Evolutionary conservation across 1,140 invertebrate species (phyloP).

Genomic region (Euura lappo): DNA sequence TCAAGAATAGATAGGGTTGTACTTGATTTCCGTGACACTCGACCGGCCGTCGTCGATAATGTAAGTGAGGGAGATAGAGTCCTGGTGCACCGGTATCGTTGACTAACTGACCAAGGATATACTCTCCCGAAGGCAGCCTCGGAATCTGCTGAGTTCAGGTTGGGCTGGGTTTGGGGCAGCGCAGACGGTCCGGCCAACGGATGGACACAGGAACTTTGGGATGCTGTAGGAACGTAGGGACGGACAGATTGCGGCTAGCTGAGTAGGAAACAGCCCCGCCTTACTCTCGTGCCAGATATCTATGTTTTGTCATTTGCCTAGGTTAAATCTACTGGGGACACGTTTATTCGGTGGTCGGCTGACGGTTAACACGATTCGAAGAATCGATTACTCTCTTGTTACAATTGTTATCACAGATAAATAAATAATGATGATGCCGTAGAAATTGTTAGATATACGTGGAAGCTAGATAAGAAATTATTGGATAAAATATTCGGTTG

Average conservation of each 20-base stretch:
- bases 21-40: slow-evolving; percentile 47
- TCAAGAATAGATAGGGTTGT: slow-evolving; percentile 49
- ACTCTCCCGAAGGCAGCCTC: background rate
- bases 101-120: slow-evolving; percentile 50
- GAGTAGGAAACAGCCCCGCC: slow-evolving; percentile 40
- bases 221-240: slow-evolving; percentile 24
- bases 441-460: too few species aligned
- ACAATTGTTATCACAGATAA: too few species aligned
- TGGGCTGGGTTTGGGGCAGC: slow-evolving; percentile 34
- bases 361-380: too few species aligned
- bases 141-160: slow-evolving; percentile 19
- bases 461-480: too few species aligned
- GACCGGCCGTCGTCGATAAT: slow-evolving; percentile 38
- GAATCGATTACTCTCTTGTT: too few species aligned
- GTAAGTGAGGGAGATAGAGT: slow-evolving; percentile 34
- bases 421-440: too few species aligned
- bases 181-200: background rate
- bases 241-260: slow-evolving; percentile 54
- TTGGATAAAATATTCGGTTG: too few species aligned
- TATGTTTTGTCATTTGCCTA: slow-evolving; percentile 56
- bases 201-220: background rate
- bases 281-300: slow-evolving; percentile 20
- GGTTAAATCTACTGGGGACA: too few species aligned
- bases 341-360: too few species aligned
- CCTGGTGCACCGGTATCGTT: slow-evolving; percentile 33